Evolutionary conservation across 2,888 invertebrate genomes (phyloP).

Genomic region (Meteorus cinctellus): DNA sequence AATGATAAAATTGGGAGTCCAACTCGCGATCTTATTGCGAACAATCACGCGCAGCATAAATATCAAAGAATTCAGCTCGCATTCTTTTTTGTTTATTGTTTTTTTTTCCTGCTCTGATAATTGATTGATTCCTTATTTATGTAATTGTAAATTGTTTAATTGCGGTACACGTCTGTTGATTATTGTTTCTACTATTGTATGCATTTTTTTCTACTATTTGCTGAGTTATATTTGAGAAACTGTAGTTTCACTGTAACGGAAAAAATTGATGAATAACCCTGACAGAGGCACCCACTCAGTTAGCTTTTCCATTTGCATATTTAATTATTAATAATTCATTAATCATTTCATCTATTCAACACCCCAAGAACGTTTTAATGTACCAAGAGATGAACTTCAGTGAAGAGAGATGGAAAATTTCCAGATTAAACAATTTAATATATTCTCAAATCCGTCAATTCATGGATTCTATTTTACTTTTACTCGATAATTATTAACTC

Average conservation of each 20-base stretch:
- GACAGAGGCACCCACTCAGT: slow-evolving; percentile 72
- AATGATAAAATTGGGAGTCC: slow-evolving; percentile 44
- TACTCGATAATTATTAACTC: slow-evolving; percentile 48
- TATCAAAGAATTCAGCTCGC: slow-evolving; percentile 69
- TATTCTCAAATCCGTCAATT: not conserved
- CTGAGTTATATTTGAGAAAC: slow-evolving; percentile 71
- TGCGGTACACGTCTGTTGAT: slow-evolving; percentile 70
- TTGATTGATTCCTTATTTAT: slow-evolving; percentile 61
- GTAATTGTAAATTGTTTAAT: slow-evolving; percentile 71
- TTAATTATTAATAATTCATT: not conserved
- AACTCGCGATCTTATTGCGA: slow-evolving; percentile 57
- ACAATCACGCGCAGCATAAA: slow-evolving; percentile 62
- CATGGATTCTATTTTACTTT: slow-evolving; percentile 7
- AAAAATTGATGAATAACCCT: slow-evolving; percentile 64
- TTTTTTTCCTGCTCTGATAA: slow-evolving; percentile 26
- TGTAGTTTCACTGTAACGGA: slow-evolving; percentile 72
- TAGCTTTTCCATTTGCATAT: slow-evolving; percentile 44
- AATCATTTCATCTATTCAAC: not conserved
- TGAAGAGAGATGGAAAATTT: no score
- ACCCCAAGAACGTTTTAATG: not conserved
- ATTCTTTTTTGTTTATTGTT: slow-evolving; percentile 47
- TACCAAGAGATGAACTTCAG: no score
- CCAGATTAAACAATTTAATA: not conserved
- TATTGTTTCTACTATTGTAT: slow-evolving; percentile 66
- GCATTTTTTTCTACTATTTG: slow-evolving; percentile 69